Conservation (phyloP, 1,140 invertebrate genomes). For the Wasmannia auropunctata region DNA sequence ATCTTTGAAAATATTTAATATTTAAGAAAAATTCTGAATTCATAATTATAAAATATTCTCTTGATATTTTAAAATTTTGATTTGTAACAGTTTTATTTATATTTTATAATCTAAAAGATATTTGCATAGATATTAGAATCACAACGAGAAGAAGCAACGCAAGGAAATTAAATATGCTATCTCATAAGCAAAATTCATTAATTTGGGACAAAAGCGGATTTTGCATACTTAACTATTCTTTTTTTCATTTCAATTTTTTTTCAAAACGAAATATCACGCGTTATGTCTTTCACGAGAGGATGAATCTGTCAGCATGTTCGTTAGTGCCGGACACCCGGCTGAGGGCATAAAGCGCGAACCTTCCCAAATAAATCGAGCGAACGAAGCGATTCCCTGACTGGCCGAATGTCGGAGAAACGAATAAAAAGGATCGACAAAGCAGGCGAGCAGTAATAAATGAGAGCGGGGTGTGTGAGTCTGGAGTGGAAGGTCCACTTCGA, state of each 20-base stretch:
- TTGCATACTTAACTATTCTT: conserved; percentile 14
- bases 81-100: background rate
- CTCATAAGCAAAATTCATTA: conserved; percentile 20
- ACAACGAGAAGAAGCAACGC: background rate
- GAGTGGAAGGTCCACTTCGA: conserved; percentile 9
- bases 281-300: conserved; percentile 43
- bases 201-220: conserved; percentile 18
- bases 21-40: background rate
- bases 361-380: conserved; percentile 70
- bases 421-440: conserved; percentile 52
- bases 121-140: background rate
- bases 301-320: conserved; percentile 52
- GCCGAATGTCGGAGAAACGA: conserved; percentile 27
- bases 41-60: background rate
- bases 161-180: conserved; percentile 28
- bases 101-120: background rate
- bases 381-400: conserved; percentile 46
- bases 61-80: background rate
- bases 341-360: conserved; percentile 62
- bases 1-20: background rate
- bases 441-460: conserved; percentile 48
- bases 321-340: conserved; percentile 56
- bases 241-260: background rate
- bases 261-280: conserved; percentile 27
- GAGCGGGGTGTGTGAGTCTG: conserved; percentile 14